Conservation (phyloP, 2,797 vertebrate species). For the Parambassis ranga region DNA sequence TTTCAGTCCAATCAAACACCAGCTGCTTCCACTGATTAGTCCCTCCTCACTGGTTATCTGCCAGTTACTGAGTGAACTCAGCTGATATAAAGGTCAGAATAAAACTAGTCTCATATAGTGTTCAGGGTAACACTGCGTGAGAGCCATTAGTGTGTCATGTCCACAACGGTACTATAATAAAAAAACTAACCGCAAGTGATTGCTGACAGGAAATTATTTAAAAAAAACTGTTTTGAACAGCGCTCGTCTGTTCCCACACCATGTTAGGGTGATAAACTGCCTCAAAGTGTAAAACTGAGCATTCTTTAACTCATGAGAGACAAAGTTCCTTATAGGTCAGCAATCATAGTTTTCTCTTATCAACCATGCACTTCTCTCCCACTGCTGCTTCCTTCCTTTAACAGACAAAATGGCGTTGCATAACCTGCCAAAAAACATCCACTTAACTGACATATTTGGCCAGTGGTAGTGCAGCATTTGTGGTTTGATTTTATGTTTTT, state of each 20-base stretch:
- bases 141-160: no score
- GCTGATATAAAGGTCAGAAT: slow-evolving; percentile 24
- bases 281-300: background rate
- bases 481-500: background rate
- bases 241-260: no score
- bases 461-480: background rate
- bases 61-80: slow-evolving; percentile 41
- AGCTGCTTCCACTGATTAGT: slow-evolving; percentile 67
- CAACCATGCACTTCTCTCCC: slow-evolving; percentile 19
- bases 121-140: no score
- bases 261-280: slow-evolving; percentile 1
- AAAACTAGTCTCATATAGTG: no score
- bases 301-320: background rate
- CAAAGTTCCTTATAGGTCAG: background rate
- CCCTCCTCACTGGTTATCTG: slow-evolving; percentile 19
- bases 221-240: no score
- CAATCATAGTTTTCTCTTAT: background rate
- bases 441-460: background rate
- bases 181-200: no score
- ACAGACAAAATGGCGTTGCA: slow-evolving; percentile 13
- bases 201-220: no score
- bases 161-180: no score
- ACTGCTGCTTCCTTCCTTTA: slow-evolving; percentile 57
- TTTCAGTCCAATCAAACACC: slow-evolving; percentile 47
- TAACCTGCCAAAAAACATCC: background rate